These are phyloP conservation scores for Hippocampus comes DNA, from an alignment of 2,113 vertebrate genomes.

Conservation along the genomic window DNA sequence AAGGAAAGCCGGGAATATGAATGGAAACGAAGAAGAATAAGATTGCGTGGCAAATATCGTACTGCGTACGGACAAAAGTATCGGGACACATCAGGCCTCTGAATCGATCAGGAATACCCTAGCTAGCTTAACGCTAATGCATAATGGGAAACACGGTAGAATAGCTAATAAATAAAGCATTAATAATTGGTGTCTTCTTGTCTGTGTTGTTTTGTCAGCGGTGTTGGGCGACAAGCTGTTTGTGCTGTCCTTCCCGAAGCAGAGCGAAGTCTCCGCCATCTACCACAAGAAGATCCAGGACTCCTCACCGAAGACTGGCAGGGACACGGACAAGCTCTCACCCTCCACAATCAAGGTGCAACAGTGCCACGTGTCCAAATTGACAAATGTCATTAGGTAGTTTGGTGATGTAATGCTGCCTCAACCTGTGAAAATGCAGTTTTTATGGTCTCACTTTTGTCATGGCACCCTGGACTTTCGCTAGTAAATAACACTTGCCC, in stretches of 20 bases:
- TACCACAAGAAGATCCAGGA: constrained; percentile 78
- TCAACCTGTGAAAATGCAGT: background rate
- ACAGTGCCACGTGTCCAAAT: background rate
- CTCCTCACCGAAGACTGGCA: constrained; percentile 77
- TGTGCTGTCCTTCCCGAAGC: constrained; percentile 87
- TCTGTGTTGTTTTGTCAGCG: constrained; percentile 63
- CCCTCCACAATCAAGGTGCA: constrained; percentile 84
- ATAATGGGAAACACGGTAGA: no score
- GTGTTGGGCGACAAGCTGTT: constrained; percentile 85
- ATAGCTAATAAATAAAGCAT: no score
- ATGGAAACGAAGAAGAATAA: background rate
- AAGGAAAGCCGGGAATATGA: background rate
- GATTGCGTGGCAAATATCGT: background rate
- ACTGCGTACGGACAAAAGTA: background rate
- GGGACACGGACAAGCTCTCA: constrained; percentile 78
- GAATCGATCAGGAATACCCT: background rate
- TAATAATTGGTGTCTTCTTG: background rate
- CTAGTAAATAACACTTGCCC: background rate
- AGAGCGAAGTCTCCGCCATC: constrained; percentile 84
- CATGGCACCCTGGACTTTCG: background rate
- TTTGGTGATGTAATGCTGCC: background rate
- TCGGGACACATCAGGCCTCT: background rate
- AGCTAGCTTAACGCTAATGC: no score
- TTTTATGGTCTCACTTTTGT: background rate
- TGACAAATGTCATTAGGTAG: background rate